A percentile compares a stretch with the other conserved stretches of the same genome.
Conservation (phyloP, 2,797 vertebrate species). For the Danio aesculapii region DNA sequence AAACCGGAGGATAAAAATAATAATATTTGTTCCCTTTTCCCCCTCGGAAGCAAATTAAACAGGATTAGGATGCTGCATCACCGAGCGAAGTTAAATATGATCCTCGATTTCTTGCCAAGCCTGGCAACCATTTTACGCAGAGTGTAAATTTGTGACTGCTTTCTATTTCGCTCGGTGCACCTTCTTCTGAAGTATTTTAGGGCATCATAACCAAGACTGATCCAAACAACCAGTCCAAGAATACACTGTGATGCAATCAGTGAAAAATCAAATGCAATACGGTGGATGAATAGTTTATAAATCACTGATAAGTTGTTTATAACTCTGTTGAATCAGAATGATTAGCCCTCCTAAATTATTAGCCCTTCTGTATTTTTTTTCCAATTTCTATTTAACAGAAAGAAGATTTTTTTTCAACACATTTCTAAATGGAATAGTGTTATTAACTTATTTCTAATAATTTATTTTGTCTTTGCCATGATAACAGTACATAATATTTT, state of each 20-base stretch:
- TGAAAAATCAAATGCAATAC: background rate
- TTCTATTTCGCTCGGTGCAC: constrained; percentile 5
- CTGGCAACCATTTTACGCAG: constrained; percentile 45
- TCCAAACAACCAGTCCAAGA: background rate
- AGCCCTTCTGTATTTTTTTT: no score
- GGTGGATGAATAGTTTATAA: background rate
- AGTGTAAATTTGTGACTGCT: constrained; percentile 34
- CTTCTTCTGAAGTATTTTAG: background rate
- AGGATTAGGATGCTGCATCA: constrained; percentile 74
- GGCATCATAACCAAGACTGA: background rate
- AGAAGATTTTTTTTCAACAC: no score
- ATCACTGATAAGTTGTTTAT: no score
- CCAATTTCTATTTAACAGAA: no score
- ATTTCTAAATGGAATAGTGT: no score
- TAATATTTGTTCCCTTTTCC: constrained; percentile 64
- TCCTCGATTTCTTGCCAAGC: constrained; percentile 73
- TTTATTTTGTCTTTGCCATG: no score
- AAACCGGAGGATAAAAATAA: constrained; percentile 59
- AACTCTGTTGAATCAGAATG: no score
- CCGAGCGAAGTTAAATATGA: constrained; percentile 68
- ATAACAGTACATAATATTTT: no score
- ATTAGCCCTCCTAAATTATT: no score
- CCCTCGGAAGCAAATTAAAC: constrained; percentile 72
- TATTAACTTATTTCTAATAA: no score
- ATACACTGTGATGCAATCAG: background rate